phyloP scores from a whole-genome alignment of 2,113 vertebrate genomes.

The Carollia perspicillata region DNA sequence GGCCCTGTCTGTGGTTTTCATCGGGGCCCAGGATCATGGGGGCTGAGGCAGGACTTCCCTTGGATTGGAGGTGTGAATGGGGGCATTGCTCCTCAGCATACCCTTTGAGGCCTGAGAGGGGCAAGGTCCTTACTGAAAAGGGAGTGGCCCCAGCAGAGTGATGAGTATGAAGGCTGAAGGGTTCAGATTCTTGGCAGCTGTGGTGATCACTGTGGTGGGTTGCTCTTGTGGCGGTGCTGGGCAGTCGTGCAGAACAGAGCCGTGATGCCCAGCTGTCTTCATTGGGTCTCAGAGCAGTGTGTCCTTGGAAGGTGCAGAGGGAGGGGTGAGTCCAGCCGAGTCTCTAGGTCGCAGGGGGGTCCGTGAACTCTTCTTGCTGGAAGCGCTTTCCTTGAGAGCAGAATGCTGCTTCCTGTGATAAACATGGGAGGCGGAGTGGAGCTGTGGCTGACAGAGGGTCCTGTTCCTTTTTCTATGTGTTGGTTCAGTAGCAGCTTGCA shows the following conservation, averaged over 20 bases:
- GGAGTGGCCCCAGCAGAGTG: neutral
- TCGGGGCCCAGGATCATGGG: neutral
- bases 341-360: neutral
- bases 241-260: neutral
- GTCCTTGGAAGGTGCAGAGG: neutral
- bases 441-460: neutral
- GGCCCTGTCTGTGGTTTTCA: neutral
- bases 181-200: neutral
- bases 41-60: neutral
- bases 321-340: neutral
- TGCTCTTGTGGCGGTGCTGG: neutral
- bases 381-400: neutral
- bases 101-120: neutral
- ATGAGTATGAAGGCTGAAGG: neutral
- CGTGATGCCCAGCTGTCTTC: neutral
- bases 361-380: neutral
- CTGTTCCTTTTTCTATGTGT: neutral
- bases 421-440: neutral
- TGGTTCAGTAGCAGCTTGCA: neutral
- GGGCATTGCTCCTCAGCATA: neutral
- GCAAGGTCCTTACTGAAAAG: neutral
- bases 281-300: neutral
- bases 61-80: neutral
- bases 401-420: neutral
- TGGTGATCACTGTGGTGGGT: neutral